Evolutionary conservation across 2,888 invertebrate genomes (phyloP).

Genomic region (Trissoscelio sp.): DNA sequence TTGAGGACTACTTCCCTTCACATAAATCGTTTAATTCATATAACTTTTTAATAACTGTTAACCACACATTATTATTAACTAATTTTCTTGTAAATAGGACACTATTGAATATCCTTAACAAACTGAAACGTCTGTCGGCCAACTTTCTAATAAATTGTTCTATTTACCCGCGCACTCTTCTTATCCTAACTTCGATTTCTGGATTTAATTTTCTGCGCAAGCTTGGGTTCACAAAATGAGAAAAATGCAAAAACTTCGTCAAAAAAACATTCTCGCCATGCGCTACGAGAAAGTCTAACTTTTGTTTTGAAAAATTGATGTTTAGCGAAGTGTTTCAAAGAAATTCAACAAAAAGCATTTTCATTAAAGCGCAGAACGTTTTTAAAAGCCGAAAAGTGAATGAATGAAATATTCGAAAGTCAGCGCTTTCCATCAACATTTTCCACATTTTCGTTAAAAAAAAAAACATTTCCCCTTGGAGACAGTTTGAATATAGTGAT

Average conservation of each 20-base stretch:
- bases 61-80: slow-evolving; percentile 43
- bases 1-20: slow-evolving; percentile 53
- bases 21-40: slow-evolving; percentile 61
- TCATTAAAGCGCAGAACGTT: slow-evolving; percentile 40
- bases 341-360: slow-evolving; percentile 50
- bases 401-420: slow-evolving; percentile 45
- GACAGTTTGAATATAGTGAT: slow-evolving; percentile 24
- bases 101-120: slow-evolving; percentile 5
- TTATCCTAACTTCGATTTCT: slow-evolving; percentile 12
- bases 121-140: not conserved
- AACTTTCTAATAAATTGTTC: slow-evolving; percentile 27
- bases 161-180: slow-evolving; percentile 4
- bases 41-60: slow-evolving; percentile 60
- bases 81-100: slow-evolving; percentile 47
- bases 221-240: slow-evolving; percentile 1
- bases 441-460: slow-evolving; percentile 16
- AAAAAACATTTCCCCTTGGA: not conserved
- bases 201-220: slow-evolving; percentile 5
- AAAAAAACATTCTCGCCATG: slow-evolving; percentile 20
- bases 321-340: slow-evolving; percentile 33
- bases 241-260: slow-evolving; percentile 20
- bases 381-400: slow-evolving; percentile 40
- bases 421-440: slow-evolving; percentile 38
- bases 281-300: not conserved
- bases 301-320: slow-evolving; percentile 51